These are phyloP conservation scores for Etheostoma spectabile DNA, from an alignment of 2,113 vertebrate genomes.

Conservation along the genomic window DNA sequence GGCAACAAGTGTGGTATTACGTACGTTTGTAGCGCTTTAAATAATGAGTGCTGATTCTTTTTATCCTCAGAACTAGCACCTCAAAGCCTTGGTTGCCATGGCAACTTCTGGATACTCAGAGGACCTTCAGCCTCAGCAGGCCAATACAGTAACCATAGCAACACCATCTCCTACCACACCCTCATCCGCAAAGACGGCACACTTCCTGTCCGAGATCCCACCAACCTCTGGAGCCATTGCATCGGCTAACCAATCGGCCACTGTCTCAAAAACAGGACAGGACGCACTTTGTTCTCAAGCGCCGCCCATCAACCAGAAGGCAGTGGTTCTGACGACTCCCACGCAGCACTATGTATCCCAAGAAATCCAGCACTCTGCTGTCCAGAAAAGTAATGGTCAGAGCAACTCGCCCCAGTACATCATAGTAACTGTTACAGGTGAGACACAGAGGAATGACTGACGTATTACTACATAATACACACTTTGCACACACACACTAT, in stretches of 20 bases:
- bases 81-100: slow-evolving; percentile 84
- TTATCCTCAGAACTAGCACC: slow-evolving; percentile 61
- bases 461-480: background rate
- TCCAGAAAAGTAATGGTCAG: slow-evolving; percentile 81
- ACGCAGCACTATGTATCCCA: slow-evolving; percentile 77
- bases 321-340: slow-evolving; percentile 75
- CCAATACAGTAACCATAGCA: slow-evolving; percentile 81
- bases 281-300: slow-evolving; percentile 74
- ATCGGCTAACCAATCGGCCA: slow-evolving; percentile 58
- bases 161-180: slow-evolving; percentile 76
- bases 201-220: slow-evolving; percentile 86
- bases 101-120: slow-evolving; percentile 90
- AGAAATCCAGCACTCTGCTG: slow-evolving; percentile 76
- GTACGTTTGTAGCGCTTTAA: slow-evolving; percentile 20
- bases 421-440: slow-evolving; percentile 93
- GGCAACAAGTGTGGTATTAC: background rate
- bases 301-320: slow-evolving; percentile 74
- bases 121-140: slow-evolving; percentile 89
- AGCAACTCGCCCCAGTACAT: slow-evolving; percentile 89
- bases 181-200: slow-evolving; percentile 76
- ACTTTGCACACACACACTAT: background rate
- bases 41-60: slow-evolving; percentile 41
- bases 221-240: slow-evolving; percentile 67
- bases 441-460: slow-evolving; percentile 57
- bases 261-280: slow-evolving; percentile 64